Percentiles rank a stretch among this genome's conserved stretches.
These are phyloP conservation scores for Elysia crispata DNA, from an alignment of 2,888 invertebrate species.

Conservation along the genomic window DNA sequence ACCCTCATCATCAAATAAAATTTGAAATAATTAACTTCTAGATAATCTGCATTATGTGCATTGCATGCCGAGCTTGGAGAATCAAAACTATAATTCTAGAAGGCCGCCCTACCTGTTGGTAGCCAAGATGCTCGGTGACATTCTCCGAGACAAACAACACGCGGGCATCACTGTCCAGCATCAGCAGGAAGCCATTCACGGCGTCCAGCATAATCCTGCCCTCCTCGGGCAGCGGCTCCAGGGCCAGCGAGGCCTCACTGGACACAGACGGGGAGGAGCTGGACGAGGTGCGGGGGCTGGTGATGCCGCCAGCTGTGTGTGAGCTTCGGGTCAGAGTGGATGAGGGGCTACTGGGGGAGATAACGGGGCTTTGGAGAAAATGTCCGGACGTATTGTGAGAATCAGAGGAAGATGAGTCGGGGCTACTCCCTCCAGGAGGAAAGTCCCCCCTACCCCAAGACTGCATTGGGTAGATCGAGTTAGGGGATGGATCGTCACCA, in stretches of 20 bases:
- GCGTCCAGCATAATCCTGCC: constrained; percentile 9
- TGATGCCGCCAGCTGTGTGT: not conserved
- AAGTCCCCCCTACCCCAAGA: no score
- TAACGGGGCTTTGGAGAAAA: not conserved
- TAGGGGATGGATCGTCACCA: no score
- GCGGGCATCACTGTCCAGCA: not conserved
- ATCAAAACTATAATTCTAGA: no score
- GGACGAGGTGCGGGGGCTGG: not conserved
- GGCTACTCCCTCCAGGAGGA: no score
- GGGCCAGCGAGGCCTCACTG: not conserved
- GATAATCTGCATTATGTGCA: no score
- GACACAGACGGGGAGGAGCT: not conserved
- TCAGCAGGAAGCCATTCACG: constrained; percentile 4
- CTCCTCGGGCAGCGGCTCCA: not conserved
- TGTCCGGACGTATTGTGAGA: not conserved
- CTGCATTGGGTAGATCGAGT: no score
- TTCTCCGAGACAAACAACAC: constrained; percentile 36
- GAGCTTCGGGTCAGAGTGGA: not conserved
- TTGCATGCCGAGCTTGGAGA: no score
- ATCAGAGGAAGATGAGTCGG: no score
- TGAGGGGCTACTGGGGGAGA: not conserved
- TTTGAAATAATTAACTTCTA: no score
- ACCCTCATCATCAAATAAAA: no score
- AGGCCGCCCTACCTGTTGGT: constrained; percentile 31
- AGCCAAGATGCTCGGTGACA: constrained; percentile 29